These are phyloP conservation scores for Gadopsis bispinosus DNA, from an alignment of 2,797 vertebrate genomes.

Conservation along the genomic window DNA sequence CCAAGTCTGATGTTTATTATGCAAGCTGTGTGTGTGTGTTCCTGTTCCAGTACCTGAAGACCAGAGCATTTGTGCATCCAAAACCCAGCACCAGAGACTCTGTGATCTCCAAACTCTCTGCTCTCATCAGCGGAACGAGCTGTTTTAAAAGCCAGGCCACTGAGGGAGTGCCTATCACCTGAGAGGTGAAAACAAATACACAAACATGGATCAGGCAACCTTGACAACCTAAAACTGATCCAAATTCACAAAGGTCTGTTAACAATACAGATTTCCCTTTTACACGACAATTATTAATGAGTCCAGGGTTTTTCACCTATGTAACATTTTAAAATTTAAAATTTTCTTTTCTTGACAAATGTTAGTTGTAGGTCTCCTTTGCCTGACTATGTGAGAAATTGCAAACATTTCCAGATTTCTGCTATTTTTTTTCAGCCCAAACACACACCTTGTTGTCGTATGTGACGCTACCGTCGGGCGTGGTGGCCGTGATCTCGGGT, in stretches of 20 bases:
- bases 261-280: background rate
- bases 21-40: slow-evolving; percentile 10
- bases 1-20: background rate
- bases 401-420: background rate
- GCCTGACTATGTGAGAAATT: background rate
- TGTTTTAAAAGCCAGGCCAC: slow-evolving; percentile 97
- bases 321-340: slow-evolving; percentile 12
- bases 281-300: background rate
- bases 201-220: slow-evolving; percentile 13
- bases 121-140: slow-evolving; percentile 97
- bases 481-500: slow-evolving; percentile 97
- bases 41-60: slow-evolving; percentile 90
- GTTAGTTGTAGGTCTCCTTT: background rate
- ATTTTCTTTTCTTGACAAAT: background rate
- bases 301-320: background rate
- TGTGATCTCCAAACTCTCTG: slow-evolving; percentile 98
- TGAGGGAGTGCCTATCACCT: slow-evolving; percentile 98
- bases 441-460: slow-evolving; percentile 92
- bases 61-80: slow-evolving; percentile 96
- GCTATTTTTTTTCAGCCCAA: background rate
- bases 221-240: background rate
- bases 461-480: slow-evolving; percentile 95
- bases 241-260: background rate
- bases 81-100: slow-evolving; percentile 97
- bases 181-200: slow-evolving; percentile 44